phyloP scores from a whole-genome alignment of 2,797 vertebrate genomes.

The Podarcis lilfordi region DNA sequence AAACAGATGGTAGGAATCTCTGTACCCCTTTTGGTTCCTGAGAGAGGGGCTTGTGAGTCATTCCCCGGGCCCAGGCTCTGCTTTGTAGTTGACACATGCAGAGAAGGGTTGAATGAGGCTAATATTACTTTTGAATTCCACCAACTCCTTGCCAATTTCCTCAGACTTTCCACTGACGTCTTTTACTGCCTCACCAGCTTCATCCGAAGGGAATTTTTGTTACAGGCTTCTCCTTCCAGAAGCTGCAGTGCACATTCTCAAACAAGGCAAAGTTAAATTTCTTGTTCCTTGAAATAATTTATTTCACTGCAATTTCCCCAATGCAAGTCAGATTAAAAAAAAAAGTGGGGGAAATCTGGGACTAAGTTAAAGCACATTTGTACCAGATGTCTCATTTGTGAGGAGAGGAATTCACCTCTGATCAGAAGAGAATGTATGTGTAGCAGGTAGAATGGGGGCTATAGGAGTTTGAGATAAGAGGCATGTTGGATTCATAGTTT shows the following conservation, averaged over 20 bases:
- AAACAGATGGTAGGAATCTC: slow-evolving; percentile 98
- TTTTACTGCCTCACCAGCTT: slow-evolving; percentile 85
- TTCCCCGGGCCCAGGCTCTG: slow-evolving; percentile 78
- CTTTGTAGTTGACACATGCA: slow-evolving; percentile 93
- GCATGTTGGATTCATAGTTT: neutral
- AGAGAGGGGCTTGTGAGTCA: slow-evolving; percentile 86
- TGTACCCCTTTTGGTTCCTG: slow-evolving; percentile 87
- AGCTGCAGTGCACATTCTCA: slow-evolving; percentile 83
- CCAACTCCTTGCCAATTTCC: slow-evolving; percentile 90
- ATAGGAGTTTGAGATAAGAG: neutral
- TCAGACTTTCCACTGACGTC: slow-evolving; percentile 95
- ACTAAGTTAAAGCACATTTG: slow-evolving; percentile 61
- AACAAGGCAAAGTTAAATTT: slow-evolving; percentile 82
- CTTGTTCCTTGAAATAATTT: slow-evolving; percentile 64
- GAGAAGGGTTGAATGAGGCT: slow-evolving; percentile 86
- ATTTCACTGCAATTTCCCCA: slow-evolving; percentile 77
- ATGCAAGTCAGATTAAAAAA: slow-evolving; percentile 60
- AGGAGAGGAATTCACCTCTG: slow-evolving; percentile 32
- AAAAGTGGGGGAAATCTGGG: slow-evolving; percentile 34
- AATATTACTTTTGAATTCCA: slow-evolving; percentile 89
- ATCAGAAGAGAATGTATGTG: slow-evolving; percentile 25
- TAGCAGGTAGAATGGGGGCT: neutral
- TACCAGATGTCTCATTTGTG: slow-evolving; percentile 57
- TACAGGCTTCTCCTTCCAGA: slow-evolving; percentile 81
- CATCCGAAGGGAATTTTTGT: slow-evolving; percentile 75